Evolutionary conservation across 2,797 vertebrate species (phyloP), one percentile per base, ranked within the genome.

Genomic region (Argyrosomus regius): DNA sequence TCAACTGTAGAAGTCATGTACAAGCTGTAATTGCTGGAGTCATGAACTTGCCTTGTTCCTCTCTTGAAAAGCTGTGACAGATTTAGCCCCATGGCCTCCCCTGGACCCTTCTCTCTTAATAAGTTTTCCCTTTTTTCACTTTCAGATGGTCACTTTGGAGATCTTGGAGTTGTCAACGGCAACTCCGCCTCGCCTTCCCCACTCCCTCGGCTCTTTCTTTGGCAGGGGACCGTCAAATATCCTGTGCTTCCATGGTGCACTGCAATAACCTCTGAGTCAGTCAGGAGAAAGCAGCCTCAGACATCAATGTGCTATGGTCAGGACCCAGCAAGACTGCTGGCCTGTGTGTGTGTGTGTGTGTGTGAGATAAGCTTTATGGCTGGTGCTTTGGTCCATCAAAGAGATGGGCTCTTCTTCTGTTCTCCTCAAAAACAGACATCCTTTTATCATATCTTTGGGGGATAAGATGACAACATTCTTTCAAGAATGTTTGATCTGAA

Each of bases 141-240:
- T 89, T 89, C 83, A 83, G 80, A 87, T 87, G 86, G 88, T 91
- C 81, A 89, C 84, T 90, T 91, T 81, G 84, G 86, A 90, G 91
- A 89, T 60, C 76, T 80, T 22, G 0, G 69, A 81, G 88, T 92
- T 87, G 91, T 92, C 91, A 94, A 71, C 85, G 83, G 91, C 86
- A 92, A 92, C 92, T 75, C 81, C 62, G 74, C 62, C 46, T 63
- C 68, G 22, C 58, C 52, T 7, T 72, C 67, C 75, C 57, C 82
- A 20, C 57, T 69, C 58, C 76, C 70, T 41, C 5, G 10, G 48
- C 72, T 80, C 82, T 83, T 70, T 88, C 75, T 90, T 90, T 92
- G 89, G 90, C 87, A 82, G 89, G 86, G 87, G 81, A 89, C 83
- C 39, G 77, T 92, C 88, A 92, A 93, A 92, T 91, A 91, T 91